A percentile compares a stretch with the other conserved stretches of the same genome.
These are phyloP conservation scores for Anabacerthia variegaticeps DNA, from an alignment of 2,797 vertebrate species.

Conservation along the genomic window DNA sequence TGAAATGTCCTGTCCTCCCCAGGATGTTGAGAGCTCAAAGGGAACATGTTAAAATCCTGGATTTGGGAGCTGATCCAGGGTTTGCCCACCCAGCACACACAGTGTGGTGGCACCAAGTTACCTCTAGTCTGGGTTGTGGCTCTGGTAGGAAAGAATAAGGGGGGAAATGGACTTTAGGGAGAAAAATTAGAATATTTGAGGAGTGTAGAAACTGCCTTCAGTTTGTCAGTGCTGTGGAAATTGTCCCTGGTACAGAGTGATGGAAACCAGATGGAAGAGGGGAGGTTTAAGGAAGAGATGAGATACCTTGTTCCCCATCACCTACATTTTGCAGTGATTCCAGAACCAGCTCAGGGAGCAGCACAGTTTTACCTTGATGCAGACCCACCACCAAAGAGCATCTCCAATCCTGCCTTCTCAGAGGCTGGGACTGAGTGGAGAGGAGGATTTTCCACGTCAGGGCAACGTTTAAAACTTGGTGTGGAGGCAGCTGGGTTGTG, in stretches of 20 bases:
- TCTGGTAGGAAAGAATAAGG: neutral
- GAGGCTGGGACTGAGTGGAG: neutral
- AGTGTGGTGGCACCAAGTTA: neutral
- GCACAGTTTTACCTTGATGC: neutral
- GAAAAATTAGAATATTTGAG: neutral
- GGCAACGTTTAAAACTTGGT: neutral
- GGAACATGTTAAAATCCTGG: fast-evolving
- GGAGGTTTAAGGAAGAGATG: neutral
- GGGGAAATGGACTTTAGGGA: neutral
- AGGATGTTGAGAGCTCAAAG: neutral
- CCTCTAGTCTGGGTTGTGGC: neutral
- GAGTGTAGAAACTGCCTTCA: neutral
- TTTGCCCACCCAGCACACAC: neutral
- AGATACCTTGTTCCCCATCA: neutral
- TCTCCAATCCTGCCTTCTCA: neutral
- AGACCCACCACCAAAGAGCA: neutral
- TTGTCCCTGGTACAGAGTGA: neutral
- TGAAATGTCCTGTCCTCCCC: neutral
- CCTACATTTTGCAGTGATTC: neutral
- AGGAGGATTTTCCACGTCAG: neutral
- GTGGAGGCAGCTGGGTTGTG: neutral
- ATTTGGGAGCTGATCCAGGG: neutral
- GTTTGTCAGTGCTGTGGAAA: neutral
- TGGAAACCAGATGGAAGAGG: neutral
- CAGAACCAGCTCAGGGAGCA: neutral